A percentile compares a stretch with the other conserved stretches of the same genome.
phyloP scores from a whole-genome alignment of 2,113 vertebrate species.

The Callospermophilus lateralis region DNA sequence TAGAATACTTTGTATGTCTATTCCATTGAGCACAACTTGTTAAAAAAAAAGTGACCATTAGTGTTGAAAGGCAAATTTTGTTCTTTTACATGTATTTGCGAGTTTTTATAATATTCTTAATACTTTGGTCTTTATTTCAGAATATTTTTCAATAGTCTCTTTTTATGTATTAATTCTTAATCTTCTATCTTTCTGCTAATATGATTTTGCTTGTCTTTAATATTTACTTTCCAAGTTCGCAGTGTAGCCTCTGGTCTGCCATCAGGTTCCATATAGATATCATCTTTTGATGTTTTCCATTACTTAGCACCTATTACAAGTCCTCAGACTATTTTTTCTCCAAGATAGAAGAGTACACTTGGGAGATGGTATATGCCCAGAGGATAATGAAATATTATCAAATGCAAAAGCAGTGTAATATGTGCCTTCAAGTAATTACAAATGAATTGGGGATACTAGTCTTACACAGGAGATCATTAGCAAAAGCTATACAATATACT shows the following conservation, averaged over 20 bases:
- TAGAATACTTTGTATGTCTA: constrained; percentile 17
- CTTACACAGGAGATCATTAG: constrained; percentile 42
- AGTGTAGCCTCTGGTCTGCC: not conserved
- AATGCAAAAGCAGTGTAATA: not conserved
- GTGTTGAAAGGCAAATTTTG: constrained; percentile 33
- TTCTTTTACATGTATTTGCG: constrained; percentile 40
- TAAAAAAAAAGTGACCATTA: constrained; percentile 49
- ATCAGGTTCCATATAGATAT: constrained; percentile 48
- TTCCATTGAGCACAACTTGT: constrained; percentile 2
- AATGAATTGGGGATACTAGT: constrained; percentile 14
- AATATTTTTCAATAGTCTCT: constrained; percentile 13
- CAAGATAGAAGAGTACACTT: not conserved
- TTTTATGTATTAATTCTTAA: constrained; percentile 45
- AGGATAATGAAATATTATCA: constrained; percentile 47
- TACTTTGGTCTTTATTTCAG: constrained; percentile 33
- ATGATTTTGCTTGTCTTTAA: constrained; percentile 50
- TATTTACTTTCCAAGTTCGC: constrained; percentile 34
- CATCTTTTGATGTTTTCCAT: constrained; percentile 49
- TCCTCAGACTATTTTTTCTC: constrained; percentile 15
- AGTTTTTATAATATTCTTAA: constrained; percentile 55
- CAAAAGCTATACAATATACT: constrained; percentile 23
- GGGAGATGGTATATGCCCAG: not conserved
- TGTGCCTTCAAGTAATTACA: constrained; percentile 53
- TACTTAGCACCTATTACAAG: constrained; percentile 26
- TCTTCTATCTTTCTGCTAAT: not conserved